Base-by-base conservation (phyloP, 2,888 invertebrate species). In the Dryadula phaetusa region DNA sequence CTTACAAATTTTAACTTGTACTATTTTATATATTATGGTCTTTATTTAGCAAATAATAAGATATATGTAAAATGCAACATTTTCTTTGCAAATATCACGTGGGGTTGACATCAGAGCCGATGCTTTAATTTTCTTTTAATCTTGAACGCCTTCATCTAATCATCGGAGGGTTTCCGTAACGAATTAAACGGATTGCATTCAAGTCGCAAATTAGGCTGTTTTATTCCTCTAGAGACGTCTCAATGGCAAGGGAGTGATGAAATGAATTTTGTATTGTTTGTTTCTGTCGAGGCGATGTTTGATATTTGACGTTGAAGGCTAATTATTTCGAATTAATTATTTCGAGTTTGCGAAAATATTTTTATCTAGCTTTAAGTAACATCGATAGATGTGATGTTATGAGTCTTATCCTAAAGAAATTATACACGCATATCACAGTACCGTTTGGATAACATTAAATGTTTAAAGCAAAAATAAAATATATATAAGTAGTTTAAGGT, bases 91-190 rank as follows among this genome's bases (percentile, higher is more conserved):
- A 32, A 67, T 76, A 76, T 78, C 73, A 72, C 79, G 82, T 86
- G 81, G 90, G 85, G 85, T 85, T 88, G 88, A 86, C 87, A 88
- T 84, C 82, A 81, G 81, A 83, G 83, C 83, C 81, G 80, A 84
- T 82, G 87, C 86, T 90, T 91, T 91, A 91, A 91, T 91, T 92
- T 91, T 92, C 91, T 91, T 92, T 91, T 92, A 91, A 92, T 91
- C 90, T 89, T 85, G 80, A 86, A 86, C 82, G 88, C 85, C 85
- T 85, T 84, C 83, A 88, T 88, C 84, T 86, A 88, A 91, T 90
- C 86, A 85, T 85, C 78, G 80, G 86, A 85, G 90, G 90, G 89
- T 85, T 86, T 85, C 73, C 86, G 90, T 88, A 83, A 85, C 90
- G 88, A 91, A 91, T 90, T 90, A 89, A 89, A 86, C 86, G 86